Evolutionary conservation across 92 coral and sea anemone species (phyloP).

Genomic region (Actinostola sp.): DNA sequence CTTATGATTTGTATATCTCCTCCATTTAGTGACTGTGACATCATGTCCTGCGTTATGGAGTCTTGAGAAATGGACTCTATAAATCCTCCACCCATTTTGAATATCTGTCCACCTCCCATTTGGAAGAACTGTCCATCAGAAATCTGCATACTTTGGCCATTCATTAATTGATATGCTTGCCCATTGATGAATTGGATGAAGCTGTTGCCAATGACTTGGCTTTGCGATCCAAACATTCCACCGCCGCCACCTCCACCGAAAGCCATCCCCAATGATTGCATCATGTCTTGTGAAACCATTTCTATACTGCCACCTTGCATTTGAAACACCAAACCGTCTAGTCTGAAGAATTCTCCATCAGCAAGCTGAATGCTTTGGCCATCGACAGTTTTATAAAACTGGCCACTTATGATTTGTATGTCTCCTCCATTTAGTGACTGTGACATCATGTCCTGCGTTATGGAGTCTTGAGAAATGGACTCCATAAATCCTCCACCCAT

Average conservation of each 20-base stretch:
- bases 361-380: slow-evolving; percentile 6
- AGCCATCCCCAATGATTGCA: slow-evolving; percentile 19
- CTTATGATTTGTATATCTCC: background rate
- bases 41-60: slow-evolving; percentile 9
- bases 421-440: background rate
- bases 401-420: slow-evolving; percentile 6
- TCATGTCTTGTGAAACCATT: slow-evolving; percentile 14
- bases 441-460: slow-evolving; percentile 10
- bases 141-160: slow-evolving; percentile 9
- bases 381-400: background rate
- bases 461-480: slow-evolving; percentile 4
- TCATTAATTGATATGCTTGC: slow-evolving; percentile 6
- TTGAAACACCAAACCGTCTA: slow-evolving; percentile 4
- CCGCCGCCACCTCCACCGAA: too few species aligned
- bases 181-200: slow-evolving; percentile 14
- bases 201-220: background rate
- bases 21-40: background rate
- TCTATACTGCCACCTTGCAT: slow-evolving; percentile 33
- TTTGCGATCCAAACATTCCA: background rate
- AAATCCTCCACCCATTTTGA: slow-evolving; percentile 7
- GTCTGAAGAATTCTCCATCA: slow-evolving; percentile 5
- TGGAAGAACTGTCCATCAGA: slow-evolving; percentile 10
- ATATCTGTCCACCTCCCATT: slow-evolving; percentile 6
- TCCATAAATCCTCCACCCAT: slow-evolving; percentile 15
- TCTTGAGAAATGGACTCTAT: slow-evolving; percentile 15